These are phyloP conservation scores for Cichladusa arquata DNA, from an alignment of 2,113 vertebrate species.

Conservation along the genomic window DNA sequence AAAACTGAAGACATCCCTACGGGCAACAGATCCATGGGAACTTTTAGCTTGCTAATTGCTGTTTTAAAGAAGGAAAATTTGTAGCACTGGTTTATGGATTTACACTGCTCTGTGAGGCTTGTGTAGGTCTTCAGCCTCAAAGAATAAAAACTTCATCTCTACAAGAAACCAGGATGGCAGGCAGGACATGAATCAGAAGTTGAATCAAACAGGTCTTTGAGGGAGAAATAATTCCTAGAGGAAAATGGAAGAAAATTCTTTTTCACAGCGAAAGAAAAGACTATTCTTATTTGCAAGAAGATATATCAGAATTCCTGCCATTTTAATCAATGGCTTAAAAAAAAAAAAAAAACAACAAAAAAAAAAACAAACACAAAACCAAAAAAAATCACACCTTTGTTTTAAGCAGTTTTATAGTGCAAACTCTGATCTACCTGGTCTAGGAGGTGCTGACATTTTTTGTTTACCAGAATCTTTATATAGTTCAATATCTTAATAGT, in stretches of 20 bases:
- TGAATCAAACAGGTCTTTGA: neutral
- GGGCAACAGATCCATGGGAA: neutral
- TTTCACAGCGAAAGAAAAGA: neutral
- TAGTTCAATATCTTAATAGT: conserved; percentile 22
- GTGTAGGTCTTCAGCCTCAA: neutral
- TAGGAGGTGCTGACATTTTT: neutral
- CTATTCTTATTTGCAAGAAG: neutral
- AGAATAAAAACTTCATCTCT: neutral
- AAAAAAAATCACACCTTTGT: neutral
- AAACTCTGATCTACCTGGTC: neutral
- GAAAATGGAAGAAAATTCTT: neutral
- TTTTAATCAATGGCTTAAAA: neutral
- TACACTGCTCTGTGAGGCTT: neutral
- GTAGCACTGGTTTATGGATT: neutral
- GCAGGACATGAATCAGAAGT: neutral
- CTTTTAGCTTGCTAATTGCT: neutral
- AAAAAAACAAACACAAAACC: too few species aligned
- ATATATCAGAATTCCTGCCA: neutral
- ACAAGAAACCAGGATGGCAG: neutral
- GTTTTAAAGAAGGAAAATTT: neutral
- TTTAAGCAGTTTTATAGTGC: neutral
- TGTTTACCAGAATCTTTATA: conserved; percentile 1
- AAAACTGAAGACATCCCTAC: neutral
- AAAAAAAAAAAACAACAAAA: neutral
- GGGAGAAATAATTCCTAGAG: neutral